Conservation (phyloP, 2,888 invertebrate species). For the Chrysotoxum bicinctum region DNA sequence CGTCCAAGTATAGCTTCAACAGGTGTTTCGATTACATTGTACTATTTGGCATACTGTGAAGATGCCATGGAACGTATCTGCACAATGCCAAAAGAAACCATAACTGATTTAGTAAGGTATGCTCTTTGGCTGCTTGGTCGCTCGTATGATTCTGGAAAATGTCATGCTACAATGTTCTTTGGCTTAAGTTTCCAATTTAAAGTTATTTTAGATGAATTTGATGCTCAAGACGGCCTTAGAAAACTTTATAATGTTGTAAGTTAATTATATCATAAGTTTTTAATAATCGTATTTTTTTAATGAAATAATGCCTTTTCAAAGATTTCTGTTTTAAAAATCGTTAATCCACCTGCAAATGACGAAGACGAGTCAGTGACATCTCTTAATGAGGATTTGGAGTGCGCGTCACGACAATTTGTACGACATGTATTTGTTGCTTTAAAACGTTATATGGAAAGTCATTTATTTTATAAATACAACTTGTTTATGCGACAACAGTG, state of each 20-base stretch:
- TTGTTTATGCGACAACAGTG: slow-evolving; percentile 85
- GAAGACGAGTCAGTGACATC: slow-evolving; percentile 85
- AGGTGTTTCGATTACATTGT: slow-evolving; percentile 96
- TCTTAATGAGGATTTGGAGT: slow-evolving; percentile 93
- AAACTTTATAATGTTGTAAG: slow-evolving; percentile 93
- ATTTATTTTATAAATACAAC: slow-evolving; percentile 90
- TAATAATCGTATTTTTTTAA: neutral
- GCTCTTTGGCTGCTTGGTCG: slow-evolving; percentile 97
- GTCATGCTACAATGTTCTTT: slow-evolving; percentile 99
- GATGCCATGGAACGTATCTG: slow-evolving; percentile 99
- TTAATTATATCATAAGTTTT: slow-evolving; percentile 7
- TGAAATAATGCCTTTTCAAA: slow-evolving; percentile 76
- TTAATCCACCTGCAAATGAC: slow-evolving; percentile 83
- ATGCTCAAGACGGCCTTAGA: slow-evolving; percentile 94
- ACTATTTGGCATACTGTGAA: slow-evolving; percentile 97
- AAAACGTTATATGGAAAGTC: slow-evolving; percentile 95
- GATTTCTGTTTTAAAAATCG: slow-evolving; percentile 93
- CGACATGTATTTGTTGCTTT: slow-evolving; percentile 95
- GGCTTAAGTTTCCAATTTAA: slow-evolving; percentile 96
- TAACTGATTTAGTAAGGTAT: slow-evolving; percentile 92
- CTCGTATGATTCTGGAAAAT: slow-evolving; percentile 98
- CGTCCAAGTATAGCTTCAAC: slow-evolving; percentile 97
- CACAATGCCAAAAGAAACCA: slow-evolving; percentile 89
- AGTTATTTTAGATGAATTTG: slow-evolving; percentile 96
- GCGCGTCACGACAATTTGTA: slow-evolving; percentile 94